These are phyloP conservation scores for Pteromalus puparum DNA, from an alignment of 1,140 invertebrate genomes.

Conservation along the genomic window DNA sequence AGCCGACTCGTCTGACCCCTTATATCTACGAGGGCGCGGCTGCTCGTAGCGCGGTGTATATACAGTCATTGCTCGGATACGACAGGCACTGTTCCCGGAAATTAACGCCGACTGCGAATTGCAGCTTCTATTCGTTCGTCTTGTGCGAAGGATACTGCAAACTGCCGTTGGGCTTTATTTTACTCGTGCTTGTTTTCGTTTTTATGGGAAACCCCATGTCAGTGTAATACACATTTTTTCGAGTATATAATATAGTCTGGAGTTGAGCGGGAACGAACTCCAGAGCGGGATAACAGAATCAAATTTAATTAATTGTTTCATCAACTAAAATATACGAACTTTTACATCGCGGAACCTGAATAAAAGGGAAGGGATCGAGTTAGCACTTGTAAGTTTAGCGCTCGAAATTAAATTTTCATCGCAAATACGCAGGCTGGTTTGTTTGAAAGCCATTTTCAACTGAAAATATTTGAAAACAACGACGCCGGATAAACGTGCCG, in stretches of 20 bases:
- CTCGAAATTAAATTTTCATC: slow-evolving; percentile 32
- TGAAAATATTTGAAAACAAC: slow-evolving; percentile 37
- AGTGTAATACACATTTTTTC: background rate
- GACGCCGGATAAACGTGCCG: background rate
- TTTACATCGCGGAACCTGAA: background rate
- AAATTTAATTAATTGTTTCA: background rate
- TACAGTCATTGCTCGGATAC: slow-evolving; percentile 3
- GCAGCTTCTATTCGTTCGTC: background rate
- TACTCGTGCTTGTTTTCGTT: background rate
- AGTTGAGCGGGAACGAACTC: background rate
- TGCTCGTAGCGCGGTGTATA: background rate
- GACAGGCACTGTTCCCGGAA: slow-evolving; percentile 38
- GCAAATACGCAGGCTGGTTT: background rate
- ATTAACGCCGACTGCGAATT: slow-evolving; percentile 43
- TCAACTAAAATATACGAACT: background rate
- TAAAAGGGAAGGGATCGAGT: background rate
- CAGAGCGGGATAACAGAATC: background rate
- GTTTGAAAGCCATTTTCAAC: slow-evolving; percentile 10
- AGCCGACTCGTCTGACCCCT: slow-evolving; percentile 4
- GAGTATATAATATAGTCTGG: too few relatives aligned
- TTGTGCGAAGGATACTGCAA: background rate
- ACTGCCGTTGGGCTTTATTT: background rate
- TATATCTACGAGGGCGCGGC: slow-evolving; percentile 3
- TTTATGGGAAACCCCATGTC: background rate
- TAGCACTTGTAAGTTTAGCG: background rate